phyloP scores from a whole-genome alignment of 2,113 vertebrate genomes.

The Glaucidium brasilianum region DNA sequence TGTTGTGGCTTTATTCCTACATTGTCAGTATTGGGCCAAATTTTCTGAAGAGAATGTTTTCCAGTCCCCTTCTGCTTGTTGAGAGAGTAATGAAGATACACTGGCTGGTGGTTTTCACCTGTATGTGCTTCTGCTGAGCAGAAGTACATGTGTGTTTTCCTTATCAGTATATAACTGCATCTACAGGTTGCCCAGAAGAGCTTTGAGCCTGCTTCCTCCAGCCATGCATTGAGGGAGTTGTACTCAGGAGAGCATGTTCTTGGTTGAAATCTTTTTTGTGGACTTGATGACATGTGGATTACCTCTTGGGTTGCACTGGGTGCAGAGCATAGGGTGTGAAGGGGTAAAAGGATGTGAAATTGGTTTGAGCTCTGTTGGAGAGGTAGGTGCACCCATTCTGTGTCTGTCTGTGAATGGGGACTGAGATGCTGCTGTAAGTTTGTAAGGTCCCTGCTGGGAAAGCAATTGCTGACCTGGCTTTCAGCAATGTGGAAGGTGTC shows the following conservation, averaged over 20 bases:
- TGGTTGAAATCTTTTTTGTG: neutral
- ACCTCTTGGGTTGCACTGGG: accelerated
- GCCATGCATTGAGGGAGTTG: neutral
- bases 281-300: neutral
- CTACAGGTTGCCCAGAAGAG: neutral
- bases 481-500: neutral
- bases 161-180: neutral
- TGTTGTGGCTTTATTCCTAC: neutral
- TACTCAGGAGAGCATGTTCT: neutral
- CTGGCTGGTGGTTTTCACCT: neutral
- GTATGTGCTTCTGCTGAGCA: neutral
- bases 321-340: neutral
- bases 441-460: neutral
- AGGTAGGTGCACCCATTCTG: neutral
- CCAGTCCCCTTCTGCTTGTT: neutral
- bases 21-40: neutral
- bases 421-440: neutral
- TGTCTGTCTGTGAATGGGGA: neutral
- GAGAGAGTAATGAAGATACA: neutral
- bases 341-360: neutral
- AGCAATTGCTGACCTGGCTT: neutral
- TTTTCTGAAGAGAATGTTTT: neutral
- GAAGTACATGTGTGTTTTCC: neutral
- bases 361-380: neutral
- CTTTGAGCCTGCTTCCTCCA: neutral